Evolutionary conservation across 2,888 invertebrate genomes (phyloP), one percentile per base, ranked within the genome.

Genomic region (Mesodorylaimus sp.): DNA sequence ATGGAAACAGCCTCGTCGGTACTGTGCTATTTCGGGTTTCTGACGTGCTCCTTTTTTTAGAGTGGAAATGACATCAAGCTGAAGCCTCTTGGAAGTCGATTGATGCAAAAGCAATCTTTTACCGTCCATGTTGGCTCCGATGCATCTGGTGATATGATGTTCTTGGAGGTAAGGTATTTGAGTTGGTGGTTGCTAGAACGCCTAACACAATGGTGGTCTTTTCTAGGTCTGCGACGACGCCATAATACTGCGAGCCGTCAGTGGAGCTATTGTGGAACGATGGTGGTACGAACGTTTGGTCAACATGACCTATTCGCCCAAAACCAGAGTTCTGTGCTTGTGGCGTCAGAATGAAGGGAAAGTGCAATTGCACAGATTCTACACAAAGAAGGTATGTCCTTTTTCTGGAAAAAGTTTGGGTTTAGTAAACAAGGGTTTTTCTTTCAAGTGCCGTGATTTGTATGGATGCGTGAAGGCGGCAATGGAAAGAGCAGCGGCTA

Each of bases 211-310:
- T 32, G 10, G 32, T n/a, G 5, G 21, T 19, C 23, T n/a, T 39
- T 10, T 37, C 2, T 84, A 93, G 73, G 93, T 97, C 37, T 80
- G 95, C 54, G 95, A 97, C 68, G 97, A 99, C 68, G 91, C 74
- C 46, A 69, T 75, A 29, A 68, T 69, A 78, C 84, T 75, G 45
- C 65, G 75, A 7, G 70, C 70, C 54, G 70, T 74, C 13, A 73
- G 71, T 27, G 74, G 75, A 2, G 68, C 69, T 29, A 73, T 75
- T 43, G 59, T 65, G 2, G 70, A 72, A 53, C 76, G 93, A 41
- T 97, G 97, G 95, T 99, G 95, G 95, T 99, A 86, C 70, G 97
- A 99, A 68, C 76, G 93, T 49, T 74, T 99, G 48, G 91, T 97
- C 48, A 99, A 99, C 68, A 95, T 99, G 91, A 95, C 97, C 0